phyloP scores from a whole-genome alignment of 64 coral and sea anemone species.

The Montipora foliosa region DNA sequence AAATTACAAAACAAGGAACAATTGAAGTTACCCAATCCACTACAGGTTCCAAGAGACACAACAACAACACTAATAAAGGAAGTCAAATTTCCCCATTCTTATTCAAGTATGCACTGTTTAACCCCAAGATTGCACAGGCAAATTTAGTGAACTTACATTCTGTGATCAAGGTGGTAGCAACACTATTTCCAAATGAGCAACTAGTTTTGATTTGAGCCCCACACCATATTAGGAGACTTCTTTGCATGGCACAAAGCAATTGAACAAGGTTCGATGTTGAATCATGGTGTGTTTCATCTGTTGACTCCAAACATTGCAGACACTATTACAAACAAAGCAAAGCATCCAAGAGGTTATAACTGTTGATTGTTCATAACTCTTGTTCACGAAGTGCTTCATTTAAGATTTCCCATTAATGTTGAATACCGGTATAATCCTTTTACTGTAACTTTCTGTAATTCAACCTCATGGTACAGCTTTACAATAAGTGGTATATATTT shows the following conservation, averaged over 20 bases:
- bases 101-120: too few relatives aligned
- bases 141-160: conserved; percentile 50
- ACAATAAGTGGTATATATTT: too few relatives aligned
- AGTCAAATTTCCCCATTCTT: too few relatives aligned
- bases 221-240: conserved; percentile 84
- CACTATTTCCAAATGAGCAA: conserved; percentile 52
- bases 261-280: conserved; percentile 96
- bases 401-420: too few relatives aligned
- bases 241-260: conserved; percentile 95
- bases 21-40: too few relatives aligned
- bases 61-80: too few relatives aligned
- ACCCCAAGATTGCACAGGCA: too few relatives aligned
- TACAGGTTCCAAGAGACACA: too few relatives aligned
- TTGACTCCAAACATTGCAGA: conserved; percentile 45
- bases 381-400: not conserved
- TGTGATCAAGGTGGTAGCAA: conserved; percentile 57
- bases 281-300: conserved; percentile 53
- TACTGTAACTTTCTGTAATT: too few relatives aligned
- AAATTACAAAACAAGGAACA: too few relatives aligned
- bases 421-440: too few relatives aligned
- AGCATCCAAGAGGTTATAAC: not conserved
- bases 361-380: not conserved
- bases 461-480: too few relatives aligned
- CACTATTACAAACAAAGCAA: conserved; percentile 50
- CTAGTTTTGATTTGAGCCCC: conserved; percentile 69